Base-by-base conservation (phyloP, 92 coral and sea anemone species). In the Epizoanthus rinbou region DNA sequence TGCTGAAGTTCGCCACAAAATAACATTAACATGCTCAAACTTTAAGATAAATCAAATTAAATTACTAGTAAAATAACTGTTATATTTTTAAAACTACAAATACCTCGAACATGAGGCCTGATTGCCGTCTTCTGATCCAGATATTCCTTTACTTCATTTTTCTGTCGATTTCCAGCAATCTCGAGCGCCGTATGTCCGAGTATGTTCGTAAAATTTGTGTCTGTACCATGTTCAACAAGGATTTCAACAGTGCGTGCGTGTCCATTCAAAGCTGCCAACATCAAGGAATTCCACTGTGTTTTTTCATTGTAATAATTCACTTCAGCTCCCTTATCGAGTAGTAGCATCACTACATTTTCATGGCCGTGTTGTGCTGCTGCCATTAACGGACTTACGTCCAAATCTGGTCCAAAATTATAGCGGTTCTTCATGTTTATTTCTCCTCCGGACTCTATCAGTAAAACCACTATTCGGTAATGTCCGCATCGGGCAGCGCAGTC, bases 351-450 rank as follows among this genome's bases (percentile, higher is more conserved):
- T 39, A 91, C 91, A 43, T 58, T 86, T 69, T 96, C 99, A 66
- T 96, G 99, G 21, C 99, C 99, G 69, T 96, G 99, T 63, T 94
- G 96, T 41, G 94, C 95, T 18, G 99, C 99, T 63, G 82, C 89
- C 92, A 96, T 85, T 33, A 92, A 86, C 9, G 95, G 88, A 8
- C 80, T 85, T n/a, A 83, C 81, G 22, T 93, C 85, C 14, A 84
- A 41, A 28, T 47, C 76, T 35, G 37, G 73, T 22, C 58, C 69
- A 0, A 69, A 78, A 62, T 57, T 60, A 59, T 60, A 78, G 17
- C 82, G 82, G 15, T 78, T 62, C 71, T 59, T 69, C 25, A 72
- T 19, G 80, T 87, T 66, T 0, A 87, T 69, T 54, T 87, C 90
- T 50, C 85, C 90, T 74, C 90, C 91, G 2, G 91, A 88, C 4